A percentile compares a stretch with the other conserved stretches of the same genome.
Evolutionary conservation across 2,113 vertebrate species (phyloP).

Genomic region (Lamprologus sp.): DNA sequence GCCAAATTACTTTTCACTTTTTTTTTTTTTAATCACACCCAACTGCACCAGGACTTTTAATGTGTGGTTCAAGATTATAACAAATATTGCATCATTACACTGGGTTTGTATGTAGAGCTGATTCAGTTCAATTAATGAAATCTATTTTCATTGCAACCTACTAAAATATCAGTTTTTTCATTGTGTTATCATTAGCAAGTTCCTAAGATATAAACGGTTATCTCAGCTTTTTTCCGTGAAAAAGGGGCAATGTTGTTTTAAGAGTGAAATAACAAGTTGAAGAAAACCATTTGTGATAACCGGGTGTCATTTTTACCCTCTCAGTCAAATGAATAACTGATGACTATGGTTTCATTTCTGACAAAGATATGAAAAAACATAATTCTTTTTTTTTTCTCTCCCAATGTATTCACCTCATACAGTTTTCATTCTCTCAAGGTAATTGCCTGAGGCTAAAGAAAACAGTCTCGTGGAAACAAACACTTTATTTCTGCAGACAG

Average conservation of each 20-base stretch:
- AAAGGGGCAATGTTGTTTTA: background rate
- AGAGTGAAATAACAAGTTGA: background rate
- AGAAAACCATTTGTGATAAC: background rate
- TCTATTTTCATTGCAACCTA: background rate
- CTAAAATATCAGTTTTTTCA: background rate
- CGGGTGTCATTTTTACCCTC: background rate
- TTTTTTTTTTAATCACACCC: background rate
- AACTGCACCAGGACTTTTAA: background rate
- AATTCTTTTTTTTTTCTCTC: background rate
- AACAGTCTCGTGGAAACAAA: background rate
- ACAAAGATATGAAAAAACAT: background rate
- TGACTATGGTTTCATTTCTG: background rate
- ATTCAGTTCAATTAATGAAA: background rate
- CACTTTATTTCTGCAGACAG: background rate
- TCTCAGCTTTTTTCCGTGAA: background rate
- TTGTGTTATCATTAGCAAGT: background rate
- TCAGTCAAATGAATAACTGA: background rate
- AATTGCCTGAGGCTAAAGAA: background rate
- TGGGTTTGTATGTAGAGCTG: background rate
- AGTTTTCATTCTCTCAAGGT: background rate
- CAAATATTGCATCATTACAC: background rate
- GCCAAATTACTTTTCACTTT: background rate
- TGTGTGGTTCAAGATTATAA: background rate
- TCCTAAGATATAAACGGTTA: background rate
- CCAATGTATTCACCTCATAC: background rate